Evolutionary conservation across 2,888 invertebrate species (phyloP), one percentile per base, ranked within the genome.

Genomic region (Troglohyphantes excavatus): DNA sequence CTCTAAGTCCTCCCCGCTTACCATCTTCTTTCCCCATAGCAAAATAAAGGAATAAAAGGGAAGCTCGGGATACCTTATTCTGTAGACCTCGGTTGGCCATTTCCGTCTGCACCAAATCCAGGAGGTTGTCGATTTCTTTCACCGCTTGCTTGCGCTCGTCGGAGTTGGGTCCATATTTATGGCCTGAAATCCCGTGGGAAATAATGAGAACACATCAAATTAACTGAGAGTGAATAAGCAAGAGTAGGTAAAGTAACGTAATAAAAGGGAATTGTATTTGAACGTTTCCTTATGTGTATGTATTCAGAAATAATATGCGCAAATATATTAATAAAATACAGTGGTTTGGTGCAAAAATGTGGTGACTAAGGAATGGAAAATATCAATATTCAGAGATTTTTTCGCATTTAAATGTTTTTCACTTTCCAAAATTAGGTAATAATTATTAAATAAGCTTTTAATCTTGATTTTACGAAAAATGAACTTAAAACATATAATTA

Each of bases 131-230:
- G 46, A 93, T 91, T 59, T 92, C 92, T 63, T 92, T 91, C 0
- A 93, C 90, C 7, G 93, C 93, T 88, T 92, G 73, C 70, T 92
- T 92, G 21, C 93, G 81, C 73, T 93, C 92, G 9, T 91, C 82
- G 0, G 93, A 93, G 21, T 93, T 92, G 0, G 93, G 93, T 21
- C 93, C 93, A 79, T 91, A 92, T 33, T 89, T 85, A 90, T 93
- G 93, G 6, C 93, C 93, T 75, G 53, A 11, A 65, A 46, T 6
- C 33, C 33, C 33, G n/a, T 0, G 2, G 17, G 53, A n/a, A 53
- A 53, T 7, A 67, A 5, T 19, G 29, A 59, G n/a, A 53, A 70
- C 7, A 17, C 5, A 33, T 0, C 1, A 61, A 46, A 29, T 29
- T 68, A n/a, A 29, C 26, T 26, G 21, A 23, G 43, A 72, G 23